Conservation (phyloP, 2,888 invertebrate genomes). For the Caenorhabditis japonica region DNA sequence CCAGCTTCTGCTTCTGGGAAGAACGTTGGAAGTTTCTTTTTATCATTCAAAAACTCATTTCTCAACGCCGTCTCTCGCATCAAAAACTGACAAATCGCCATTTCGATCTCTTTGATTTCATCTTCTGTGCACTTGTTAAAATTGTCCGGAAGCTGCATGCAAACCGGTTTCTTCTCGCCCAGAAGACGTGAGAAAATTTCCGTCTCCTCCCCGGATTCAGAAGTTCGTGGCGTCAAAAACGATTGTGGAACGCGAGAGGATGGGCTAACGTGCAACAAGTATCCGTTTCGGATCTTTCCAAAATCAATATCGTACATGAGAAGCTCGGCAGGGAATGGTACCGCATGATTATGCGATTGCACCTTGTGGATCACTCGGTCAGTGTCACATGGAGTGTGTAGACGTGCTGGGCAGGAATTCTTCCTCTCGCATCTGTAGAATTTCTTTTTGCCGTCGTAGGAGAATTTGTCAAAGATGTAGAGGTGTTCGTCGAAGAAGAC, state of each 20-base stretch:
- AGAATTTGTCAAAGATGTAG: slow-evolving; percentile 24
- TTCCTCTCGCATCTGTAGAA: slow-evolving; percentile 30
- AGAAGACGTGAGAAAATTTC: slow-evolving; percentile 3
- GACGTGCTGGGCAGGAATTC: slow-evolving; percentile 22
- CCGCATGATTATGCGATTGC: slow-evolving; percentile 19
- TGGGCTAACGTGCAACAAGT: not conserved
- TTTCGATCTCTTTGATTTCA: slow-evolving; percentile 5
- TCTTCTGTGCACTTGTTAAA: not conserved
- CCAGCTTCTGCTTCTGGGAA: not conserved
- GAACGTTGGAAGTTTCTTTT: slow-evolving; percentile 9
- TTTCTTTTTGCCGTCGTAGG: slow-evolving; percentile 29
- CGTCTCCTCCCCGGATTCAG: slow-evolving; percentile 1
- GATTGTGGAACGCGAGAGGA: not conserved
- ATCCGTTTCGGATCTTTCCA: not conserved
- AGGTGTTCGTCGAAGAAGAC: slow-evolving; percentile 14
- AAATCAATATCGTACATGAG: slow-evolving; percentile 5
- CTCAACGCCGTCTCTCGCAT: not conserved
- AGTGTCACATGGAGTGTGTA: slow-evolving; percentile 22
- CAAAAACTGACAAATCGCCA: slow-evolving; percentile 7
- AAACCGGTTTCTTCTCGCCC: not conserved
- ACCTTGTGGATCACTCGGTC: slow-evolving; percentile 16
- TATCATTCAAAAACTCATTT: not conserved
- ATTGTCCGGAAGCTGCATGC: slow-evolving; percentile 2
- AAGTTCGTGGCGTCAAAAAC: slow-evolving; percentile 4
- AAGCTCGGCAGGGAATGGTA: not conserved